Base-by-base conservation (phyloP, 2,888 invertebrate genomes). In the Melinopterus prodromus region DNA sequence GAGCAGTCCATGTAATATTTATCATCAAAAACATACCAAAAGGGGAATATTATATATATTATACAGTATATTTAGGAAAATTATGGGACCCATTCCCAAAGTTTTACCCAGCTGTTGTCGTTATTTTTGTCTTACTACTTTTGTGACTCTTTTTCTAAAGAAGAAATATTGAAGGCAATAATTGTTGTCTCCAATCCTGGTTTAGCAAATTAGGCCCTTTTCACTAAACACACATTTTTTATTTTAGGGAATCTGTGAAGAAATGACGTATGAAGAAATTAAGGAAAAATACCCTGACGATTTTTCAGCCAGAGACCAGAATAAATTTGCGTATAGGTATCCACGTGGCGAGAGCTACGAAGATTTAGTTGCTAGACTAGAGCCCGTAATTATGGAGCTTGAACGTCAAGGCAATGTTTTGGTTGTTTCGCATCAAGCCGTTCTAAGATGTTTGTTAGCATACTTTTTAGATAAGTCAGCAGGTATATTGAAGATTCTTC, bases 361-460 rank as follows among this genome's bases (percentile, higher is more conserved):
- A 90, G 99, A 99, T 91, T 92, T 99, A 84, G 99, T 99, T 16
- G 98, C 98, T 2, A 91, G 99, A 38, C 91, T 99, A 82, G 99
- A 99, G 89, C 99, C 99, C 0, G 99, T 99, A 80, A 99, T 99
- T 85, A 98, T 99, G 99, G 99, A 99, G 90, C 90, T 99, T 86
- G 99, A 99, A 90, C 91, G 99, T 36, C 99, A 98, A 90, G 97
- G 97, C 72, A 98, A 98, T 89, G 98, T 99, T 71, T 92, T 99
- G 74, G 98, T 99, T 2, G 97, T 99, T 6, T 97, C 97, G 7
- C 99, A 99, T 90, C 99, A 99, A 90, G 99, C 99, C 0, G 99
- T 97, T 80, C 92, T 99, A 85, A 91, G 99, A 70, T 99, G 99
- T 88, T 92, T 99, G 70, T 93, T 99, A 79, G 99, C 99, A 0